phyloP scores from a whole-genome alignment of 2,797 vertebrate genomes.

The Valencia hispanica region DNA sequence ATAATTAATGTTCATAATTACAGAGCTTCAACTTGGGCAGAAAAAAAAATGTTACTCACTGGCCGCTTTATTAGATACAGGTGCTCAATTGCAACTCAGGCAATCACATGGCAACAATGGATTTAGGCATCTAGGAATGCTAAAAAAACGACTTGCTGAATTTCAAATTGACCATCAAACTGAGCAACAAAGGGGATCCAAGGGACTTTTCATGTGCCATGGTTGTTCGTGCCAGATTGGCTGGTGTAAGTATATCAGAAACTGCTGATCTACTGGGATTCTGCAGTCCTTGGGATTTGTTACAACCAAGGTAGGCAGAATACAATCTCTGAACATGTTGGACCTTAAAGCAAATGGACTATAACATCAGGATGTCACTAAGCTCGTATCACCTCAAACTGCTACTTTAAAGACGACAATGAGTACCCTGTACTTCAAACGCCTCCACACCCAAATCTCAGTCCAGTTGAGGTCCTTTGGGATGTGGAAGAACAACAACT shows the following conservation, averaged over 20 bases:
- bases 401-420: background rate
- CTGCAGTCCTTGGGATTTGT: background rate
- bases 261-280: background rate
- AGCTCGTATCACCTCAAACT: background rate
- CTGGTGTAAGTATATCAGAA: background rate
- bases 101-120: background rate
- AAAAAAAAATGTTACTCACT: background rate
- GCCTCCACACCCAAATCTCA: too few species aligned
- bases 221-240: background rate
- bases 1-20: conserved; percentile 63
- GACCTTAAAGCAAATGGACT: background rate
- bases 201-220: background rate
- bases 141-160: background rate
- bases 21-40: background rate
- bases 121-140: background rate
- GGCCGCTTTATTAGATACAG: background rate
- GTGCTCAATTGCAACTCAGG: background rate
- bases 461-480: background rate
- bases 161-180: background rate
- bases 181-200: background rate
- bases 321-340: background rate
- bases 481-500: background rate
- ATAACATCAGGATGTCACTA: background rate
- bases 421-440: background rate
- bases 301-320: background rate